Conservation (phyloP, 2,113 vertebrate species). For the Bufo gargarizans region DNA sequence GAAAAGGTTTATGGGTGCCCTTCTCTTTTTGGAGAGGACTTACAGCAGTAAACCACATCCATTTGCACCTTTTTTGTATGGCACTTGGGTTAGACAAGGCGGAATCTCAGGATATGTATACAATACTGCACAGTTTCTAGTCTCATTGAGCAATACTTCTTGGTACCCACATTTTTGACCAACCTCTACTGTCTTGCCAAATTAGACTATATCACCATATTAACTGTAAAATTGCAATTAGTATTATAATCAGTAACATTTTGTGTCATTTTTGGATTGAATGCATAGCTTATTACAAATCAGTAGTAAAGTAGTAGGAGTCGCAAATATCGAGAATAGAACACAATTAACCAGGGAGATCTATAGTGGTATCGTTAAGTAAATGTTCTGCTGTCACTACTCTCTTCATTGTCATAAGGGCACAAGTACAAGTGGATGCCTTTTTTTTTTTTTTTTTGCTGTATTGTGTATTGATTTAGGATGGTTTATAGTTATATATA, state of each 20-base stretch:
- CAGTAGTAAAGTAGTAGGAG: not conserved
- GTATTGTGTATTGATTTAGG: constrained; percentile 51
- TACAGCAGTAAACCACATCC: too few relatives aligned
- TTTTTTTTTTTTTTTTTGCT: constrained; percentile 39
- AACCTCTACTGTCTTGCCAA: too few relatives aligned
- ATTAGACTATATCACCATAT: not conserved
- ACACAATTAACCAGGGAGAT: not conserved
- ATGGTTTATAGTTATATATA: constrained; percentile 54
- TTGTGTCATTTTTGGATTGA: not conserved
- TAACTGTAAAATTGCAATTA: not conserved
- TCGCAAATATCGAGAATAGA: not conserved
- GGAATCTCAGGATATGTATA: too few relatives aligned
- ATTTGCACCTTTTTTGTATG: too few relatives aligned
- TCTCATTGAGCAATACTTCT: too few relatives aligned
- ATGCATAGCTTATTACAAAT: not conserved
- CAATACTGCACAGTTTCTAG: too few relatives aligned
- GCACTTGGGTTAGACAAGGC: too few relatives aligned
- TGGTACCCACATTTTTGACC: too few relatives aligned
- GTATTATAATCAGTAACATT: not conserved
- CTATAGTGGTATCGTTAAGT: not conserved
- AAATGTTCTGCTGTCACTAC: not conserved
- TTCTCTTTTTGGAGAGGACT: too few relatives aligned
- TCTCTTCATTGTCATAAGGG: constrained; percentile 17
- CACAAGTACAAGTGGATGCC: constrained; percentile 36
- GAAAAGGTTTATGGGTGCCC: too few relatives aligned